These are phyloP conservation scores for Trachelus stipa DNA, from an alignment of 2,888 invertebrate species.

Conservation along the genomic window DNA sequence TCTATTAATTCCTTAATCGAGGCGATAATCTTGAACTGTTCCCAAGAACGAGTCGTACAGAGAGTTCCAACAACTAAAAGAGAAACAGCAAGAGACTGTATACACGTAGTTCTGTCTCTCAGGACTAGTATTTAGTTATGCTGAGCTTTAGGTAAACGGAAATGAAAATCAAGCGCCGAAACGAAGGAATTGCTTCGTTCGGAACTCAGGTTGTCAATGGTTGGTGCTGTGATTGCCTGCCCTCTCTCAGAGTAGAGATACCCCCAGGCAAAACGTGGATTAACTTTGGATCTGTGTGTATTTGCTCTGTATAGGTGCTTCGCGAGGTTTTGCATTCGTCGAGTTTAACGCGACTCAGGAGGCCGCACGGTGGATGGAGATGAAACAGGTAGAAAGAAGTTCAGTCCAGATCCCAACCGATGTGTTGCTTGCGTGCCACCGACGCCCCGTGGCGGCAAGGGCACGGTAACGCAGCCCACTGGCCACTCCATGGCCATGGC, in stretches of 20 bases:
- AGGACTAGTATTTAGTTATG: conserved; percentile 40
- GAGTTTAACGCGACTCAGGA: conserved; percentile 91
- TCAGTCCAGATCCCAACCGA: conserved; percentile 62
- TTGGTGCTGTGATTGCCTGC: conserved; percentile 67
- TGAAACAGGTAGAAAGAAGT: conserved; percentile 81
- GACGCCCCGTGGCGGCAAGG: conserved; percentile 65
- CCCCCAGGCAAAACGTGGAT: conserved; percentile 65
- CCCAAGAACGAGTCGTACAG: background rate
- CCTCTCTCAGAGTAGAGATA: conserved; percentile 65
- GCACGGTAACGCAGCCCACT: conserved; percentile 64
- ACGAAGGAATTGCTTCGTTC: conserved; percentile 55
- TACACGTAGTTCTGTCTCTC: conserved; percentile 18
- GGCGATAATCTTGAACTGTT: background rate
- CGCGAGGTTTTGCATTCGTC: conserved; percentile 85
- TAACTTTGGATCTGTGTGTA: conserved; percentile 69
- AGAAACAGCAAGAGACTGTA: background rate
- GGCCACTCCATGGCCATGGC: conserved; percentile 61
- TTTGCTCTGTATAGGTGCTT: conserved; percentile 88
- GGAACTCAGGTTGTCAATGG: conserved; percentile 63
- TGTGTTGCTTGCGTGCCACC: conserved; percentile 63
- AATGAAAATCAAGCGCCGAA: conserved; percentile 48
- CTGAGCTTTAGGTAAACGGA: conserved; percentile 51
- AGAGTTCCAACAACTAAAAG: background rate
- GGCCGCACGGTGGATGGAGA: conserved; percentile 92
- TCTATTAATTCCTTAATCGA: background rate